Evolutionary conservation across 1,140 invertebrate species (phyloP), one percentile per base, ranked within the genome.

Genomic region (Mya arenaria): DNA sequence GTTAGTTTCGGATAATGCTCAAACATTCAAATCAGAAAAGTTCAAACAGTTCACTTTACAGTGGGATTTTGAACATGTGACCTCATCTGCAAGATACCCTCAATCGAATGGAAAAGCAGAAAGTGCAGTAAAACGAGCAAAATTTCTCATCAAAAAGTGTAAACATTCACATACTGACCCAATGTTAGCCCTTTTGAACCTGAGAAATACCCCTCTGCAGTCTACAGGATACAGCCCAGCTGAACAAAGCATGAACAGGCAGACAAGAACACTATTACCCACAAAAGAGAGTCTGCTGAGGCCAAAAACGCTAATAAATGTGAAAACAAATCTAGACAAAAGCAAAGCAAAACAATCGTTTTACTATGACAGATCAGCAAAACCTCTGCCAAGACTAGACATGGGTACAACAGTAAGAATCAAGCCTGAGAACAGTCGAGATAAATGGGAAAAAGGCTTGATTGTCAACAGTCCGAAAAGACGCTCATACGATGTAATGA

Each of bases 71-170:
- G 41, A 75, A 56, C 86, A 90, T 63, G 36, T 69, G 19, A 85
- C 83, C 4, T 72, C 44, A 13, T 84, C 73, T 44, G 84, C 86
- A 13, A 15, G 28, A 30, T 78, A 84, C 44, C 68, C 73, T 2
- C 78, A 85, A 39, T 41, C 23, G 25, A 90, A 88, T 71, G 83
- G 87, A 1, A 85, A 86, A 66, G 86, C 69, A 32, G 84, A 89
- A 58, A 37, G 48, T 28, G 62, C 86, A 1, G 84, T 89, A 15
- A 84, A 87, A 78, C 60, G 37, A 13, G 85, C 80, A 19, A 89
- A 89, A 55, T 48, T 36, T 48, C 15, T 88, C 10, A 58, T 88
- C 17, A 60, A 62, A 23, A 84, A 74, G 44, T 63, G 39, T 5
- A 66, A 75, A 32, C 15, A 63, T 10, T 48, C 65, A 6, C 23